Evolutionary conservation across 2,113 vertebrate species (phyloP), one percentile per base, ranked within the genome.

Genomic region (Apodemus speciosus): DNA sequence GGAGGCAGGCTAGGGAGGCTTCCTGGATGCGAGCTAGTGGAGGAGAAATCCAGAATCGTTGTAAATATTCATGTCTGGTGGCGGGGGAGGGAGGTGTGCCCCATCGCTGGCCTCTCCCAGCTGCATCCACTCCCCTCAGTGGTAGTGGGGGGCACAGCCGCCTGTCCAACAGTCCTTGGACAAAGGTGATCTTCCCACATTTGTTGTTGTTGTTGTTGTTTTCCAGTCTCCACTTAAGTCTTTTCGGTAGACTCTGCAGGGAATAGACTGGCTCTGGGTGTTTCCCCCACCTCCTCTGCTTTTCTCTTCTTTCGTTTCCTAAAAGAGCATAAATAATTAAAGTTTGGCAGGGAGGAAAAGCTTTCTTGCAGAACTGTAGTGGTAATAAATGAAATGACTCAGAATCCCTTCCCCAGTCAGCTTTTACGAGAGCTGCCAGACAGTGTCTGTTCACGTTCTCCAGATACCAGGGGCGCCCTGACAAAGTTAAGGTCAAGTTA

Each of bases 401-500:
- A 98, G 98, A 98, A 98, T 98, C 98, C 98, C 98, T 98, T 98
- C 98, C 98, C 98, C 98, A 98, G 98, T 98, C 98, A 97, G 98
- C 98, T 98, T 98, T 98, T 98, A 98, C 98, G 98, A 98, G 98
- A 98, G 98, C 98, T 98, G 98, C 98, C 98, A 99, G 98, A 98
- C 98, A 98, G 98, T 98, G 98, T 98, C 97, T 98, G 98, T 98
- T 98, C 98, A 97, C 98, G 98, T 98, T 98, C 96, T 98, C 97
- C 97, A 98, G 98, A 99, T 98, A 98, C 98, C 98, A 98, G 98
- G 98, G 98, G 98, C 98, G 98, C 98, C 98, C 98, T 98, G 98
- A 98, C 99, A 99, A 99, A 99, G 99, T 99, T 99, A 99, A 99
- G 99, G 99, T 99, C 99, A 99, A 99, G 99, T 99, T 99, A 99